phyloP scores from a whole-genome alignment of 2,113 vertebrate species.

The Gyps fulvus region DNA sequence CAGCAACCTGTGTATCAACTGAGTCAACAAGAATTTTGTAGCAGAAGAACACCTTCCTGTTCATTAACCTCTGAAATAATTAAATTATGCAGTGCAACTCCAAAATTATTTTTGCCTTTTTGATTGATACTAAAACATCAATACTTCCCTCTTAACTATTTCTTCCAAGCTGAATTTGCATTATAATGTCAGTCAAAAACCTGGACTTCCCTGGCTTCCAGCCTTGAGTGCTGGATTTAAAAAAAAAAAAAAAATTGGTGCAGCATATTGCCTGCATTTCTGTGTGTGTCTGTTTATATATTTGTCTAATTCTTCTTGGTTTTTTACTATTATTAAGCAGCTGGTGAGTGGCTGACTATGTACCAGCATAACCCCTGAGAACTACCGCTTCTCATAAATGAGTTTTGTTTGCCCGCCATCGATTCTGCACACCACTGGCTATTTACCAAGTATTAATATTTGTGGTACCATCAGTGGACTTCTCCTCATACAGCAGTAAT shows the following conservation, averaged over 20 bases:
- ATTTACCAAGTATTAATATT: background rate
- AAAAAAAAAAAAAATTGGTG: background rate
- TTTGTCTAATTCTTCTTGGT: background rate
- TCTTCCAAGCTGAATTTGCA: background rate
- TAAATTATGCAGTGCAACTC: background rate
- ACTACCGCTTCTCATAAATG: background rate
- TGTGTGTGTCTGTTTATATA: background rate
- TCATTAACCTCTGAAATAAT: background rate
- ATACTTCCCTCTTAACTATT: background rate
- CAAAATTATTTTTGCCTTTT: background rate
- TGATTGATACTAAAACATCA: background rate
- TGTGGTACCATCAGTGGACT: background rate
- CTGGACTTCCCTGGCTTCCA: background rate
- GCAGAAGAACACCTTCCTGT: background rate
- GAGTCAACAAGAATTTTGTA: background rate
- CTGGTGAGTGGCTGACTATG: background rate
- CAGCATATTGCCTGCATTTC: background rate
- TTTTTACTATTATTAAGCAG: background rate
- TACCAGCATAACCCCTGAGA: background rate
- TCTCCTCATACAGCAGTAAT: background rate
- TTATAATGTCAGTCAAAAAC: background rate
- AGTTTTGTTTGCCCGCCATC: background rate
- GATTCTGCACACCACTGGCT: background rate
- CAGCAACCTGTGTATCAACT: background rate
- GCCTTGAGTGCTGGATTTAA: background rate